Base-by-base conservation (phyloP, 1,140 invertebrate genomes). In the Acromyrmex charruanus region DNA sequence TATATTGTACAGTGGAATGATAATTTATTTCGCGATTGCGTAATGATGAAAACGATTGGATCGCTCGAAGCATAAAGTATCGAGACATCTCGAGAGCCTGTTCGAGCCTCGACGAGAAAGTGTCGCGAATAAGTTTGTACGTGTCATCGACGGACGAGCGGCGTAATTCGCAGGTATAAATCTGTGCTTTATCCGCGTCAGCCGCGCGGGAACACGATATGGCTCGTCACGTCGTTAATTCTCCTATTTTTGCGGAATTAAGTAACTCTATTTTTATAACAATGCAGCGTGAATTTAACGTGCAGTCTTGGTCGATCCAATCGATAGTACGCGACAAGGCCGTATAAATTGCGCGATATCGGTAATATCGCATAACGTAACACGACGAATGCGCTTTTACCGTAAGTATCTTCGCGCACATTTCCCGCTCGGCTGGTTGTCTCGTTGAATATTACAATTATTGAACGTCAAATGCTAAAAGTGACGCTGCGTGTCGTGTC, bases 11-110 rank as follows among this genome's bases (percentile, higher is more conserved):
- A 5, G 21, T 63, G 25, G 75, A 77, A 63, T 80, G 25, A 68
- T 80, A 68, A 80, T 69, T 68, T 68, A 68, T 68, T 53, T 80
- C 63, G 28, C n/a, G 49, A 69, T 81, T 81, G 21, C 51, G 10
- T 25, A 81, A 81, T 51, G 28, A 55, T 18, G 39, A 44, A 79
- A 66, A 80, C 49, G 44, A 21, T 21, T 39, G 49, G 65, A 69
- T 69, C n/a, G 63, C 31, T 69, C 14, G 31, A 10, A 80, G 31
- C n/a, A n/a, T 53, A 9, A 80, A 80, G 63, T 68, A 81, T 58
- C 65, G 49, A 53, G 44, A 49, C 39, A 31, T 65, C 39, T 49
- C 77, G 77, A 31, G 63, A 39, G 21, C 31, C 31, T 31, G 31
- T 81, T 81, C 7, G 35, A 39, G 35, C 7, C 18, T n/a, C 44